phyloP scores from a whole-genome alignment of 2,888 invertebrate species.

The Rhagonycha fulva region DNA sequence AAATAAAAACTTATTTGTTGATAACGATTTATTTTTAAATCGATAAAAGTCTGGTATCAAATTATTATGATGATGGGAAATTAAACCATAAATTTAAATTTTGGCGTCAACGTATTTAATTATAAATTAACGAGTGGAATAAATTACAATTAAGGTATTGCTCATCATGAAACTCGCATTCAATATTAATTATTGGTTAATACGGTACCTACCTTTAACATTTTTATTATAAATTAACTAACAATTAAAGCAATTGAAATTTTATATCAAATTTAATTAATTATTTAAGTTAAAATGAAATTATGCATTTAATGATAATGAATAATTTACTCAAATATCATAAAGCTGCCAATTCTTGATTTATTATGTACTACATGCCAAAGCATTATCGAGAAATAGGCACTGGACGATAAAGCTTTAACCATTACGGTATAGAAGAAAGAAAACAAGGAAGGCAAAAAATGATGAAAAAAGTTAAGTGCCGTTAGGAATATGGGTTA shows the following conservation, averaged over 20 bases:
- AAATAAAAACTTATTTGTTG: no score
- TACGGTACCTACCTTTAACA: not conserved
- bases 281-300: not conserved
- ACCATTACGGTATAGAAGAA: not conserved
- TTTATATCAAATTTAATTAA: not conserved
- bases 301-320: not conserved
- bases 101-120: not conserved
- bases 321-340: not conserved
- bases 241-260: not conserved
- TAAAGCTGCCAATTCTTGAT: not conserved
- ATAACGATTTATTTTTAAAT: no score
- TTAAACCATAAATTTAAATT: no score
- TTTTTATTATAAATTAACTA: not conserved
- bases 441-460: not conserved
- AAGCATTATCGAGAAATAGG: not conserved
- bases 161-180: not conserved
- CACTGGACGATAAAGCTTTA: not conserved
- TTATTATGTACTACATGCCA: not conserved
- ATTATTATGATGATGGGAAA: no score
- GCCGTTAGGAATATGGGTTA: slow-evolving; percentile 32
- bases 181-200: not conserved
- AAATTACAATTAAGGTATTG: not conserved
- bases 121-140: not conserved
- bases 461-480: slow-evolving; percentile 28
- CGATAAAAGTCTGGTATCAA: no score